phyloP scores from a whole-genome alignment of 2,113 vertebrate species.

The Panthera leo region DNA sequence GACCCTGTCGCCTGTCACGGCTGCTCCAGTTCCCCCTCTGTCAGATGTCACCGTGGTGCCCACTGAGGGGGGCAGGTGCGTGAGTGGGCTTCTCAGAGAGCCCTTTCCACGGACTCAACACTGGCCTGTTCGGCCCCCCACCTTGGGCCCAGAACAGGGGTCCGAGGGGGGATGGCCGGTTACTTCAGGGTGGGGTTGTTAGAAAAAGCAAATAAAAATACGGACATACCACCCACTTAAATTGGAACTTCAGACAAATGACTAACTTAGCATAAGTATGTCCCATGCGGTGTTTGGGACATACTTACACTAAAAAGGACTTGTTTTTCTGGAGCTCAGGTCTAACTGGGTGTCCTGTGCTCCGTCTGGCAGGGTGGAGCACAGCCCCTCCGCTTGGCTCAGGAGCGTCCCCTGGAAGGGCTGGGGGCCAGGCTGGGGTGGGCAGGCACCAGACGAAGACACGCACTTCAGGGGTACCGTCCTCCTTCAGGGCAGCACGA shows the following conservation, averaged over 20 bases:
- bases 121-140: neutral
- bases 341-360: neutral
- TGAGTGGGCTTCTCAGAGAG: neutral
- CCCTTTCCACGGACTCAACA: accelerated
- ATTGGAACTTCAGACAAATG: neutral
- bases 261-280: accelerated
- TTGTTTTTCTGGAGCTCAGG: neutral
- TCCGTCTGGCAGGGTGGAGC: too few relatives aligned
- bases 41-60: conserved; percentile 44
- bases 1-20: neutral
- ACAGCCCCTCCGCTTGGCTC: too few relatives aligned
- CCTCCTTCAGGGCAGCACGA: neutral
- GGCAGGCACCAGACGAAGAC: too few relatives aligned
- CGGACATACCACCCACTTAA: too few relatives aligned
- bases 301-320: accelerated
- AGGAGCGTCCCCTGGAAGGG: neutral
- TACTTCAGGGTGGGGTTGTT: neutral
- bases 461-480: too few relatives aligned
- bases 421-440: neutral
- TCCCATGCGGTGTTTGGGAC: neutral
- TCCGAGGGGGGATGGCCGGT: accelerated
- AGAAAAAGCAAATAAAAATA: neutral
- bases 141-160: neutral
- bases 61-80: neutral
- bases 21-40: neutral